Percentiles rank a stretch among this genome's conserved stretches.
phyloP scores from a whole-genome alignment of 1,140 invertebrate species.

The Copidosoma floridanum region DNA sequence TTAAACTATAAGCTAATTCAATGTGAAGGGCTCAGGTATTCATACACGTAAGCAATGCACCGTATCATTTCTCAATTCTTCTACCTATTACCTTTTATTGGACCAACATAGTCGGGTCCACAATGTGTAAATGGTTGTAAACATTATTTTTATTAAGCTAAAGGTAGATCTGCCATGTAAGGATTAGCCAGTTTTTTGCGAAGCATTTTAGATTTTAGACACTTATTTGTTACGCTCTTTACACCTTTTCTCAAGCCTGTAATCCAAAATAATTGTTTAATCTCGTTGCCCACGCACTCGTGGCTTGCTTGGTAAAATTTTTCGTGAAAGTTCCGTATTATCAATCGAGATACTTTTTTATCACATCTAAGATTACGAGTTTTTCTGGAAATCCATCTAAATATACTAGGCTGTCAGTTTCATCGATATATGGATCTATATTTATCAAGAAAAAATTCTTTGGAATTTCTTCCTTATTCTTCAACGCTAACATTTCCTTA shows the following conservation, averaged over 20 bases:
- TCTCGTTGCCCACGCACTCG: conserved; percentile 25
- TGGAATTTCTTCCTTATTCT: not conserved
- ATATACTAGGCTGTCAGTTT: not conserved
- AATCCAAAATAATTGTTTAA: conserved; percentile 13
- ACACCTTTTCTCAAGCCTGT: not conserved
- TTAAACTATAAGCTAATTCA: conserved; percentile 30
- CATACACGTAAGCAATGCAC: conserved; percentile 42
- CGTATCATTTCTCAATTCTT: conserved; percentile 40
- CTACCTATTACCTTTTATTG: conserved; percentile 33
- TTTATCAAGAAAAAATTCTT: not conserved
- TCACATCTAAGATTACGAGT: not conserved
- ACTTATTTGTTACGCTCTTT: not conserved
- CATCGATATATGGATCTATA: not conserved
- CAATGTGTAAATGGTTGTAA: conserved; percentile 33
- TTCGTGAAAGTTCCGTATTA: too few relatives aligned
- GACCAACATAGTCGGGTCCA: conserved; percentile 42
- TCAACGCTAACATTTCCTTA: not conserved
- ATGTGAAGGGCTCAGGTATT: conserved; percentile 35
- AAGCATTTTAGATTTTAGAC: not conserved
- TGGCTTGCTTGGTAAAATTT: too few relatives aligned
- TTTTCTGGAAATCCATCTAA: not conserved
- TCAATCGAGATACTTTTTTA: not conserved
- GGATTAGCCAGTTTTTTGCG: not conserved
- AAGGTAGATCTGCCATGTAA: not conserved
- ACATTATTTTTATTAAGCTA: not conserved